Percentiles rank a stretch among this genome's conserved stretches.
These are phyloP conservation scores for Paralichthys olivaceus DNA, from an alignment of 2,113 vertebrate species.

Conservation along the genomic window DNA sequence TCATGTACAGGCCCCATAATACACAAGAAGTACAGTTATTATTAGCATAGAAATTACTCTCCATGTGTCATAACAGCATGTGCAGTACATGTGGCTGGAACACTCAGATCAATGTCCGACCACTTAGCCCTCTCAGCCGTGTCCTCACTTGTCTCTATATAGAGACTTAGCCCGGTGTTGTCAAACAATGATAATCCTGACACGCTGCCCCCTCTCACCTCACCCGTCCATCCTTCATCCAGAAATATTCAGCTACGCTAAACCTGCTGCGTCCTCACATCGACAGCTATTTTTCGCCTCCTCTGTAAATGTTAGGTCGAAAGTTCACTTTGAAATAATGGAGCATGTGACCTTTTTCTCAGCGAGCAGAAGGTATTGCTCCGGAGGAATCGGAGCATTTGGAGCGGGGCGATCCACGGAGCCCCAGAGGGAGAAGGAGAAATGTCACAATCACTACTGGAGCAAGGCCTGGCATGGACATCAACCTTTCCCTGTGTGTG, in stretches of 20 bases:
- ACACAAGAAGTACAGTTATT: slow-evolving; percentile 52
- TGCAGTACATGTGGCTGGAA: slow-evolving; percentile 22
- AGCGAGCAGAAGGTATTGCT: slow-evolving; percentile 75
- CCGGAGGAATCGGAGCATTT: slow-evolving; percentile 75
- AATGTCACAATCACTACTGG: slow-evolving; percentile 81
- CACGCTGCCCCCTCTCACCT: slow-evolving; percentile 16
- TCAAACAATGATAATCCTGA: slow-evolving; percentile 53
- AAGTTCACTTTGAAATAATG: slow-evolving; percentile 83
- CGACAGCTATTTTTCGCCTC: slow-evolving; percentile 73
- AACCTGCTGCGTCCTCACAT: slow-evolving; percentile 60
- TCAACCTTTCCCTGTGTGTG: slow-evolving; percentile 54
- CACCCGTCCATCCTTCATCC: slow-evolving; percentile 46
- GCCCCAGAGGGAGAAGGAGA: slow-evolving; percentile 72
- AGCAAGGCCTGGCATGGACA: slow-evolving; percentile 63
- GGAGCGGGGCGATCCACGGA: slow-evolving; percentile 44
- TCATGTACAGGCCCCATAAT: slow-evolving; percentile 46
- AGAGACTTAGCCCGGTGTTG: slow-evolving; percentile 34
- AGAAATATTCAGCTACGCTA: slow-evolving; percentile 49
- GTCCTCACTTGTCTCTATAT: slow-evolving; percentile 27
- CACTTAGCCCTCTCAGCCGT: slow-evolving; percentile 34
- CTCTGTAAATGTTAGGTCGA: slow-evolving; percentile 83
- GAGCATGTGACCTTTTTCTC: slow-evolving; percentile 83
- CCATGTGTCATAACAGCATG: slow-evolving; percentile 33
- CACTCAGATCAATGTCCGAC: slow-evolving; percentile 48
- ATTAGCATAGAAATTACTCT: slow-evolving; percentile 52